Percentiles rank a stretch among this genome's conserved stretches.
Conservation (phyloP, 1,140 invertebrate species). For the Archivesica marissinica region DNA sequence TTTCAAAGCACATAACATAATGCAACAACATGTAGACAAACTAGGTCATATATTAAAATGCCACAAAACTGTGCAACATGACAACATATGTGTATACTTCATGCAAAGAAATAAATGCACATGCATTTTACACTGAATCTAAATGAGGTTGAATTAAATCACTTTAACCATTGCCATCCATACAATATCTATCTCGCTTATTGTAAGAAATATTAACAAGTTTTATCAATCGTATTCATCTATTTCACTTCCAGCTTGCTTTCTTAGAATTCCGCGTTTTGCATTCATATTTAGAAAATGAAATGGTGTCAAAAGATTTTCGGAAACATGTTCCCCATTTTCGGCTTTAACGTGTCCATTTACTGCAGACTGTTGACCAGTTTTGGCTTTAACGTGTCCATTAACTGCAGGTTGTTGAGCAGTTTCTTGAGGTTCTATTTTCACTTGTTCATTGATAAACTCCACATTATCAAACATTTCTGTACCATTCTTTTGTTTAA, state of each 20-base stretch:
- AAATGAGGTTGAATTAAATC: too few species aligned
- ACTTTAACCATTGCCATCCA: too few species aligned
- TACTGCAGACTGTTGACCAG: background rate
- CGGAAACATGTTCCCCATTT: background rate
- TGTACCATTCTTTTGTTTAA: background rate
- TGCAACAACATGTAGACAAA: too few species aligned
- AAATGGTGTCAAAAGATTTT: slow-evolving; percentile 5
- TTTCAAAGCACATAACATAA: too few species aligned
- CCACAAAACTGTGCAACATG: too few species aligned
- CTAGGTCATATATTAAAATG: too few species aligned
- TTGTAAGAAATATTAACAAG: too few species aligned
- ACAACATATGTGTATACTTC: too few species aligned
- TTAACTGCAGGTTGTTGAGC: background rate
- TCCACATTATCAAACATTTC: background rate
- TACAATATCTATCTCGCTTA: too few species aligned
- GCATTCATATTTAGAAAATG: slow-evolving; percentile 22
- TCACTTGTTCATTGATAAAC: too few species aligned
- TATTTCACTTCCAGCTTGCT: slow-evolving; percentile 27
- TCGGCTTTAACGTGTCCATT: background rate
- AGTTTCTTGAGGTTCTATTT: background rate
- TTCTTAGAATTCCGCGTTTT: slow-evolving; percentile 16
- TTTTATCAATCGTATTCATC: slow-evolving; percentile 21
- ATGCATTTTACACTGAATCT: too few species aligned
- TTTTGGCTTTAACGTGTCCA: background rate
- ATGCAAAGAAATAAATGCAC: too few species aligned